Conservation (phyloP, 2,113 vertebrate genomes). For the Acanthisitta chloris region DNA sequence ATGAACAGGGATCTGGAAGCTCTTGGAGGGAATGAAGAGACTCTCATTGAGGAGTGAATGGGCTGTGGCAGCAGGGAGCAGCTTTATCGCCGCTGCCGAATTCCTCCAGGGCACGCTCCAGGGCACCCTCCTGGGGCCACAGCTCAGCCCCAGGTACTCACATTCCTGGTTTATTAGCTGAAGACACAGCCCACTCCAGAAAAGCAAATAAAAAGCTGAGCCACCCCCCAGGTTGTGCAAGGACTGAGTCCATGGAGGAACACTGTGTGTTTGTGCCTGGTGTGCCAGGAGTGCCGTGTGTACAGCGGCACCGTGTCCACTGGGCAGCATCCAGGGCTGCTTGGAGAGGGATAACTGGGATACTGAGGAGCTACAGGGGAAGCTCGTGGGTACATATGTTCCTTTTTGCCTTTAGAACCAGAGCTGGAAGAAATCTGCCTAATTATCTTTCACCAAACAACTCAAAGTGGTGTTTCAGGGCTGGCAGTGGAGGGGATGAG, state of each 20-base stretch:
- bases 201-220: slow-evolving; percentile 46
- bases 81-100: not conserved
- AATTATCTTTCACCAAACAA: not conserved
- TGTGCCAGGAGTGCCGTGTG: too few species aligned
- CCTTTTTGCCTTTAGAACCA: not conserved
- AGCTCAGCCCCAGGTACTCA: not conserved
- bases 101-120: not conserved
- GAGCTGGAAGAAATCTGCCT: not conserved
- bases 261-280: not conserved
- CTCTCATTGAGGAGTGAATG: not conserved
- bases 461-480: not conserved
- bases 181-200: slow-evolving; percentile 29
- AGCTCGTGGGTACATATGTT: not conserved
- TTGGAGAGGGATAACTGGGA: not conserved
- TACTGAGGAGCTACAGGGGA: not conserved
- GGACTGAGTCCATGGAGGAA: not conserved
- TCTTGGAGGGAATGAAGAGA: not conserved
- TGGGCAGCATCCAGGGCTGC: not conserved
- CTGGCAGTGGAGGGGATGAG: not conserved
- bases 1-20: not conserved
- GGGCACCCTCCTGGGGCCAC: not conserved
- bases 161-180: slow-evolving; percentile 62
- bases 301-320: not conserved
- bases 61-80: not conserved
- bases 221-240: not conserved